phyloP scores from a whole-genome alignment of 2,797 vertebrate genomes.

The Gymnoscopelus microlampas region DNA sequence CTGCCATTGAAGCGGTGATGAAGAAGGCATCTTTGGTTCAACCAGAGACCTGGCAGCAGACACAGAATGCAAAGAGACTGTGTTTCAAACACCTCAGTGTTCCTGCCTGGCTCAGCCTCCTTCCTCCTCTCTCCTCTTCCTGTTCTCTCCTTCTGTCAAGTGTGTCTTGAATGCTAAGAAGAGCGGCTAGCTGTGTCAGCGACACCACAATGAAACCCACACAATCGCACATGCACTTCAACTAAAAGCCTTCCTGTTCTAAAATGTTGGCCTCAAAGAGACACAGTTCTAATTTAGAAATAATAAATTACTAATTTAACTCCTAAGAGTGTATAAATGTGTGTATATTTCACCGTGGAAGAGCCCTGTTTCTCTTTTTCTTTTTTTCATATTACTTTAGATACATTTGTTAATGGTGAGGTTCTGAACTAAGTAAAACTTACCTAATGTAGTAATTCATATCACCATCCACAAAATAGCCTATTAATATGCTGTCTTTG shows the following conservation, averaged over 20 bases:
- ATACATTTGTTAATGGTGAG: too few species aligned
- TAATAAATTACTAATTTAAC: too few species aligned
- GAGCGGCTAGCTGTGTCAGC: constrained; percentile 65
- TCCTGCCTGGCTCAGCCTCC: constrained; percentile 76
- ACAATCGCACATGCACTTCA: constrained; percentile 62
- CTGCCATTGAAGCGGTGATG: constrained; percentile 66
- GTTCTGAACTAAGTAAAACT: too few species aligned
- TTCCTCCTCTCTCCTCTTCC: constrained; percentile 64
- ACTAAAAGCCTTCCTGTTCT: constrained; percentile 45
- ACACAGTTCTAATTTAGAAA: too few species aligned
- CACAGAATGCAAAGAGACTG: constrained; percentile 65
- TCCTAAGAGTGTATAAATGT: not conserved
- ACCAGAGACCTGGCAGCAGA: constrained; percentile 69
- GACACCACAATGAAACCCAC: constrained; percentile 65
- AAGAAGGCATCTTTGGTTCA: constrained; percentile 75
- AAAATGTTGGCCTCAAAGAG: constrained; percentile 12
- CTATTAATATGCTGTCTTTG: too few species aligned
- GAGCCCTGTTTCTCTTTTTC: too few species aligned
- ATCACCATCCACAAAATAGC: too few species aligned
- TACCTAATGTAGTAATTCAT: too few species aligned
- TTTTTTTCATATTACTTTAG: too few species aligned
- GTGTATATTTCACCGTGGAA: constrained; percentile 4
- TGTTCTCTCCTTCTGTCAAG: constrained; percentile 6
- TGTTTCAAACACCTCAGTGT: constrained; percentile 75
- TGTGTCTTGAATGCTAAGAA: constrained; percentile 74